Evolutionary conservation across 2,113 vertebrate species (phyloP).

Genomic region (Mesitornis unicolor): DNA sequence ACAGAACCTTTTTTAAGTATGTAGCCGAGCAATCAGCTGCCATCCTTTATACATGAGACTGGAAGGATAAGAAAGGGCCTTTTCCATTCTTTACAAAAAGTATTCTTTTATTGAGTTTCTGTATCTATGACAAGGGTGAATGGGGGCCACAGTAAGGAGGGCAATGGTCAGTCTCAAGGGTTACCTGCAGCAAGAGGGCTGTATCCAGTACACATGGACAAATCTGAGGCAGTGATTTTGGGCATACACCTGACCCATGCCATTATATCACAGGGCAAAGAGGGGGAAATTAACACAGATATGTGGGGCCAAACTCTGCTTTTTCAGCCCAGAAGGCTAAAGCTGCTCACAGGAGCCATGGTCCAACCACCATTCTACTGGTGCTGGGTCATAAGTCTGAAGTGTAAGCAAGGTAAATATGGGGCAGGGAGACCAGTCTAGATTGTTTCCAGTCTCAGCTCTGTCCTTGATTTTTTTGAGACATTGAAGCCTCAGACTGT

Average conservation of each 20-base stretch:
- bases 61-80: fast-evolving
- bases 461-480: neutral
- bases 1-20: neutral
- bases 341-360: neutral
- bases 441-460: neutral
- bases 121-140: neutral
- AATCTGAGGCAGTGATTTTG: too few species aligned
- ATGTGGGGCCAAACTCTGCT: neutral
- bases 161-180: neutral
- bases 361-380: neutral
- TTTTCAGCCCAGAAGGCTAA: neutral
- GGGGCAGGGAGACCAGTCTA: neutral
- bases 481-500: neutral
- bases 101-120: neutral
- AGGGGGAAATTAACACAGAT: neutral
- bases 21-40: neutral
- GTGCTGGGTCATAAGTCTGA: too few species aligned
- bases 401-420: neutral
- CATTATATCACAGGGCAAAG: fast-evolving
- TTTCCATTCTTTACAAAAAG: neutral
- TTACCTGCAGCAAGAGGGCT: neutral
- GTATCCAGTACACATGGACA: too few species aligned
- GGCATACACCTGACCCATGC: fast-evolving
- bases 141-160: fast-evolving
- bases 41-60: neutral